Percentiles rank a stretch among this genome's conserved stretches.
Conservation (phyloP, 1,140 invertebrate genomes). For the Elysia chlorotica region DNA sequence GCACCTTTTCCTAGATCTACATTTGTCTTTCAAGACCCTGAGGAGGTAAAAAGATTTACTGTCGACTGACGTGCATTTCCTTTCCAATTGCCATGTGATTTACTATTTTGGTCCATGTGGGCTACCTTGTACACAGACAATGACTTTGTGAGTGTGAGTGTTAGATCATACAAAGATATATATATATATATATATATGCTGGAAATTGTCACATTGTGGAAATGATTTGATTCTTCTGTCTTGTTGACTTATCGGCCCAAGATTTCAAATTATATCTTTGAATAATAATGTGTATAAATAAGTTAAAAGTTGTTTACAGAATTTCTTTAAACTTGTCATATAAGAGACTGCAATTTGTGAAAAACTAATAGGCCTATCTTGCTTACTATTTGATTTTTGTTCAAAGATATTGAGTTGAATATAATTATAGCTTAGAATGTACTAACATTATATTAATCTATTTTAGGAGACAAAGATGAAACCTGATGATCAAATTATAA, state of each 20-base stretch:
- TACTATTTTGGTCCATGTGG: constrained; percentile 1
- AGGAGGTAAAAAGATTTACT: constrained; percentile 40
- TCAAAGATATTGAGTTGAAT: neutral
- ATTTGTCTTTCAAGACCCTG: constrained; percentile 49
- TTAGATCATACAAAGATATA: neutral
- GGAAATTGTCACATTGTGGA: neutral
- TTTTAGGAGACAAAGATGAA: constrained; percentile 27
- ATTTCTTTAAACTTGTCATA: neutral
- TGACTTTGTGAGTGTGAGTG: neutral
- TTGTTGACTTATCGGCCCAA: too few relatives aligned
- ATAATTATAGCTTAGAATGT: neutral
- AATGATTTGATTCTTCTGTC: too few relatives aligned
- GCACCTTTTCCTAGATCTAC: constrained; percentile 34
- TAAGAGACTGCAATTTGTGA: neutral
- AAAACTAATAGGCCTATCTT: neutral
- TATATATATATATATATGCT: neutral
- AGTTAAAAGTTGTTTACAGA: neutral
- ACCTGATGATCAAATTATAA: constrained; percentile 31
- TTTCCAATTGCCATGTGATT: constrained; percentile 45
- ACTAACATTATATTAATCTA: neutral
- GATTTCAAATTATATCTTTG: too few relatives aligned
- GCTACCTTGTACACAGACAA: neutral
- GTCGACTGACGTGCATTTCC: constrained; percentile 47
- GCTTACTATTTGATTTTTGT: neutral
- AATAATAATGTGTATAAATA: neutral